Percentiles rank a stretch among this genome's conserved stretches.
Conservation (phyloP, 2,113 vertebrate species). For the Trogon surrucura region DNA sequence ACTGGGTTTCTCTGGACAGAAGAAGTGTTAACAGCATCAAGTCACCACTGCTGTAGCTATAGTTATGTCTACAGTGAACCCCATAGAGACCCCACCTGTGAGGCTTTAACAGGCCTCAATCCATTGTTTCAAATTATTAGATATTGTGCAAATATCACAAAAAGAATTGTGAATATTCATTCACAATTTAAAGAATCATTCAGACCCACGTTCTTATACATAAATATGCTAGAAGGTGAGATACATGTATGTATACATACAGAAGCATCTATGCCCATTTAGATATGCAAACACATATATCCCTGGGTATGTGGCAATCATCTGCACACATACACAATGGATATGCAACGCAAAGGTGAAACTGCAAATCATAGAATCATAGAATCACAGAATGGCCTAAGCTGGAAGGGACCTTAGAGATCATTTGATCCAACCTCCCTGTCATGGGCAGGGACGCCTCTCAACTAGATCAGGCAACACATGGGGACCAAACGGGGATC, state of each 20-base stretch:
- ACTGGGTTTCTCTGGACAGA: not conserved
- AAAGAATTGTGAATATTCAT: not conserved
- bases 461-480: too few species aligned
- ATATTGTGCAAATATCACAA: not conserved
- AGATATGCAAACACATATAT: not conserved
- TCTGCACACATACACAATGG: not conserved
- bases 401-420: too few species aligned
- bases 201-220: not conserved
- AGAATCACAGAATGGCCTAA: too few species aligned
- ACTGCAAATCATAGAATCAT: not conserved
- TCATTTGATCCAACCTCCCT: too few species aligned
- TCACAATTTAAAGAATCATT: not conserved
- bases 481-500: too few species aligned
- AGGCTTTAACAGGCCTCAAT: not conserved
- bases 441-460: too few species aligned
- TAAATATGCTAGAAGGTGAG: not conserved
- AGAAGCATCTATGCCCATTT: not conserved
- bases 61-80: not conserved
- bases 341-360: not conserved
- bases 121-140: not conserved
- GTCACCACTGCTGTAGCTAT: not conserved
- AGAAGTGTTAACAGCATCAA: not conserved
- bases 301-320: rapidly evolving
- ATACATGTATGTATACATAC: not conserved
- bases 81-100: not conserved